These are phyloP conservation scores for Porites divaricata DNA, from an alignment of 92 coral and sea anemone species.

Conservation along the genomic window DNA sequence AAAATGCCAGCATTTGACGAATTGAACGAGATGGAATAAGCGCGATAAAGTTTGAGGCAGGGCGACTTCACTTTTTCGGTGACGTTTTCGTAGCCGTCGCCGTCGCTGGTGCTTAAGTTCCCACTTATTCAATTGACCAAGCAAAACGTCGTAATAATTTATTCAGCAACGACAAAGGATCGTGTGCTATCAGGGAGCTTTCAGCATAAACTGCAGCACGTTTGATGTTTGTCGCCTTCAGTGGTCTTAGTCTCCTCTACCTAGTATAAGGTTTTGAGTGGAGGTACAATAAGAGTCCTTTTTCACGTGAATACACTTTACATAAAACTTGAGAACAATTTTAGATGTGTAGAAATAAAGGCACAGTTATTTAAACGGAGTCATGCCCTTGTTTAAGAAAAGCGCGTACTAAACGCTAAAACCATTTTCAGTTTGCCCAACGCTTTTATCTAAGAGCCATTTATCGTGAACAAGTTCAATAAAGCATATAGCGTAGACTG, in stretches of 20 bases:
- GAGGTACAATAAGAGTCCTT: neutral
- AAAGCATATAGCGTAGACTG: too few species aligned
- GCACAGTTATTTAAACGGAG: constrained; percentile 6
- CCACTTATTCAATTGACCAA: constrained; percentile 11
- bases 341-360: constrained; percentile 7
- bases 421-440: constrained; percentile 11
- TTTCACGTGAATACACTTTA: constrained; percentile 4
- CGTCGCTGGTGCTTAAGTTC: neutral
- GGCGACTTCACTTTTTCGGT: too few species aligned
- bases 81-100: too few species aligned
- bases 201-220: neutral
- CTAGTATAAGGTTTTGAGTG: neutral
- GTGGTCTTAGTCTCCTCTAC: constrained; percentile 1
- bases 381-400: neutral
- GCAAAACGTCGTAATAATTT: constrained; percentile 11
- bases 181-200: neutral
- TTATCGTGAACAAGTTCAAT: too few species aligned
- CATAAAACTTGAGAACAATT: constrained; percentile 6
- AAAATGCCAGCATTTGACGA: neutral
- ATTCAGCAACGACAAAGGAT: constrained; percentile 15
- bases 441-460: neutral
- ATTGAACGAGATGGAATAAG: constrained; percentile 10
- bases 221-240: constrained; percentile 13
- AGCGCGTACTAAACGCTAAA: neutral
- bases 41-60: neutral